These are phyloP conservation scores for Ispidina picta DNA, from an alignment of 2,797 vertebrate species.

Conservation along the genomic window DNA sequence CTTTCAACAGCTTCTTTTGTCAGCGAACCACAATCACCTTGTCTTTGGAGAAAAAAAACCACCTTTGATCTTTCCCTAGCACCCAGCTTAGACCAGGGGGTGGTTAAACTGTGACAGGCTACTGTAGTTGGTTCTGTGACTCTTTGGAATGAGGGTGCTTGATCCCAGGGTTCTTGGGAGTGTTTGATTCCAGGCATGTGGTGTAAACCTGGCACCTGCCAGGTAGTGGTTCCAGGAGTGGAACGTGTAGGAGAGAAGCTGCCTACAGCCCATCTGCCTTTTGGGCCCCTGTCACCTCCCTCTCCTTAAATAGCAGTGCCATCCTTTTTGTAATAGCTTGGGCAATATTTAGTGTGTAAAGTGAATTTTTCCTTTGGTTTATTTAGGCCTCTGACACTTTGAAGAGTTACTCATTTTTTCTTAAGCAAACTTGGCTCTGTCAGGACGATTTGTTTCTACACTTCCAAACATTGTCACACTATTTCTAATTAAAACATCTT, in stretches of 20 bases:
- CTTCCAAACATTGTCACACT: not conserved
- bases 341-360: not conserved
- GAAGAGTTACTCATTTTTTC: not conserved
- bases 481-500: not conserved
- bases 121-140: not conserved
- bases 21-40: not conserved
- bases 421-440: too few relatives aligned
- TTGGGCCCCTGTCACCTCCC: not conserved
- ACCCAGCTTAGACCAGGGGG: not conserved
- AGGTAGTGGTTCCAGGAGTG: not conserved
- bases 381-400: not conserved
- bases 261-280: rapidly evolving
- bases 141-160: not conserved
- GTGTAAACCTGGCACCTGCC: rapidly evolving
- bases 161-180: not conserved
- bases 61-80: not conserved
- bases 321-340: not conserved
- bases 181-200: not conserved
- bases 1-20: slow-evolving; percentile 29
- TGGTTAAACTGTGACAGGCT: not conserved
- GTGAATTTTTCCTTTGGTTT: not conserved
- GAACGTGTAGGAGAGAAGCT: not conserved
- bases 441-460: not conserved
- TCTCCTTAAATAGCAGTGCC: not conserved
- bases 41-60: not conserved